phyloP scores from a whole-genome alignment of 2,888 invertebrate species.

The Synergus itoensis region DNA sequence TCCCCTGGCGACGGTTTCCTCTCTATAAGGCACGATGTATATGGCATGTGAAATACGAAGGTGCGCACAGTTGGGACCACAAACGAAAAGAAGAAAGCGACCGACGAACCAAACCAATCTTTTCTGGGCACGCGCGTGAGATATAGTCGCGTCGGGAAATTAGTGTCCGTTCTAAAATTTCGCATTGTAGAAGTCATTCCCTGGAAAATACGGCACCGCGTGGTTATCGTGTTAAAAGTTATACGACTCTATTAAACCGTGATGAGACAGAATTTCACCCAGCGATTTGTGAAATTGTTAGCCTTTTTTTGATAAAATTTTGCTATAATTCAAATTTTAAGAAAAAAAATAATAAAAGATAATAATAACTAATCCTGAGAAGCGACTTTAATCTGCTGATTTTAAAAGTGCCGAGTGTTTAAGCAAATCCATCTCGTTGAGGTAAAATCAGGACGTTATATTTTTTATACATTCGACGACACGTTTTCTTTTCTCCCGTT shows the following conservation, averaged over 20 bases:
- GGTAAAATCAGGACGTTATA: conserved; percentile 23
- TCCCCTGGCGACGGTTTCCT: conserved; percentile 64
- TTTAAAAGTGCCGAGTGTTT: background rate
- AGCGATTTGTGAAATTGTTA: background rate
- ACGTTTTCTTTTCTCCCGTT: conserved; percentile 25
- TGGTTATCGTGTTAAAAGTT: background rate
- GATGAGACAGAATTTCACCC: background rate
- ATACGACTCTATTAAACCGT: background rate
- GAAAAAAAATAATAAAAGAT: background rate
- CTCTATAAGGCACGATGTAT: conserved; percentile 43
- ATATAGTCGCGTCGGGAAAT: conserved; percentile 74
- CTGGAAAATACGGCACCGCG: background rate
- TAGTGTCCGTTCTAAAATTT: conserved; percentile 73
- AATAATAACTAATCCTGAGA: background rate
- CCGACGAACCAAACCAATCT: conserved; percentile 69
- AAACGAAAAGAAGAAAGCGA: conserved; percentile 49
- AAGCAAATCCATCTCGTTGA: conserved; percentile 10
- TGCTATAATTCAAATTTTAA: background rate
- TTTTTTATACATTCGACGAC: conserved; percentile 36
- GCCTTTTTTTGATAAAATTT: background rate
- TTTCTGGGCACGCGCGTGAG: conserved; percentile 73
- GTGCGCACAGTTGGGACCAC: conserved; percentile 44
- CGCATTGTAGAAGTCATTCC: background rate
- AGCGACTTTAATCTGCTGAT: background rate
- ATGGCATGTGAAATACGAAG: conserved; percentile 39